Conservation (phyloP, 1,140 invertebrate genomes). For the Acromyrmex echinatior region DNA sequence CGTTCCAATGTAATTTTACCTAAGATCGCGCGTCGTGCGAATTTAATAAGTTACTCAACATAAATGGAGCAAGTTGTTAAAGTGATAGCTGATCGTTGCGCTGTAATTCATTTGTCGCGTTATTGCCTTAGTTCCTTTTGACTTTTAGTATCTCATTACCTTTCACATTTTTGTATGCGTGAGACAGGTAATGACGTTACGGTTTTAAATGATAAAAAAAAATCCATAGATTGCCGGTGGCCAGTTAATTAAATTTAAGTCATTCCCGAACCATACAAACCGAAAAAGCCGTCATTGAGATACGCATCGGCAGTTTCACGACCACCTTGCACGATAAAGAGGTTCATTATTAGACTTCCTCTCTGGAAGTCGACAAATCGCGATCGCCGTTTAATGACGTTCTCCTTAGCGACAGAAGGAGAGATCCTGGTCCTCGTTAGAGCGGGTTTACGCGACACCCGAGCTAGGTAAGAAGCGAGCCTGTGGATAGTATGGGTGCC, state of each 20-base stretch:
- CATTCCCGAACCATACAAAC: background rate
- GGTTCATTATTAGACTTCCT: background rate
- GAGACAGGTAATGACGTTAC: background rate
- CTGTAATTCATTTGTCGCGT: constrained; percentile 10
- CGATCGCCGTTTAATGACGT: constrained; percentile 35
- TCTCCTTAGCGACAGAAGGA: background rate
- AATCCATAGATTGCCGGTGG: background rate
- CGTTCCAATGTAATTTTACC: background rate
- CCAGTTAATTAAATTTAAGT: constrained; percentile 28
- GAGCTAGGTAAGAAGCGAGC: constrained; percentile 37
- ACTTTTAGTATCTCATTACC: constrained; percentile 26
- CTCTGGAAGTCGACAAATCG: background rate
- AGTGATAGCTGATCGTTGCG: background rate
- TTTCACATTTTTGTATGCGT: background rate
- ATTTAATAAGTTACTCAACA: constrained; percentile 22
- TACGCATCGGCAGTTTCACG: constrained; percentile 10
- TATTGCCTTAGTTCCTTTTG: background rate
- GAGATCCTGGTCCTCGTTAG: constrained; percentile 26
- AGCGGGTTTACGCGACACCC: constrained; percentile 34
- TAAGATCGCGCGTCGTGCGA: background rate
- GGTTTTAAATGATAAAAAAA: background rate
- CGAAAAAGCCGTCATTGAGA: background rate
- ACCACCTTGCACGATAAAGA: no score
- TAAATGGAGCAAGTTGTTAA: constrained; percentile 26
- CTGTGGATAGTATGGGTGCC: constrained; percentile 6